These are phyloP conservation scores for Periophthalmodon schlosseri DNA, from an alignment of 2,113 vertebrate species.

Conservation along the genomic window DNA sequence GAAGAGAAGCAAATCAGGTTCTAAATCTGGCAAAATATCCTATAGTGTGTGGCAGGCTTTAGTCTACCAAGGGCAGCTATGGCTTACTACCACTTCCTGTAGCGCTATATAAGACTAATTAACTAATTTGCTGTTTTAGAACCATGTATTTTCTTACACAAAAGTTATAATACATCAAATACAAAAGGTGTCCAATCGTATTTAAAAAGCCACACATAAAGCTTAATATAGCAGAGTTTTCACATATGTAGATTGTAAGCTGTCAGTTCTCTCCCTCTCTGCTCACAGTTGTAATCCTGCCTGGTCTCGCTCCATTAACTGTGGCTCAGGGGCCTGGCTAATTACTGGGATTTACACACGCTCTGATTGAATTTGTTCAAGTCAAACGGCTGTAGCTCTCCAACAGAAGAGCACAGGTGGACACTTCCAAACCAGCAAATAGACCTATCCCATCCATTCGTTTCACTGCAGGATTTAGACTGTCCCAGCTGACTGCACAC, in stretches of 20 bases:
- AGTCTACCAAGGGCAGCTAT: too few species aligned
- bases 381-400: constrained; percentile 8
- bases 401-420: constrained; percentile 18
- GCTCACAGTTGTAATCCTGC: background rate
- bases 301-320: constrained; percentile 25
- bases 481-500: background rate
- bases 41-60: too few species aligned
- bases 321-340: constrained; percentile 55
- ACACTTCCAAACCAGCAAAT: constrained; percentile 1
- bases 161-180: too few species aligned
- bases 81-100: too few species aligned
- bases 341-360: constrained; percentile 62
- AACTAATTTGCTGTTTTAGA: too few species aligned
- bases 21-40: too few species aligned
- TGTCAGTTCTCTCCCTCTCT: background rate
- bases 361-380: constrained; percentile 42
- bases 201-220: too few species aligned
- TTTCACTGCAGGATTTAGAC: background rate
- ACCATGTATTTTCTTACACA: too few species aligned
- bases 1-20: too few species aligned
- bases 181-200: too few species aligned
- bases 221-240: background rate
- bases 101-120: too few species aligned
- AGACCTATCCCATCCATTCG: background rate
- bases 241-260: background rate